These are phyloP conservation scores for Erythrocebus patas DNA, from an alignment of 2,113 vertebrate species.

Conservation along the genomic window DNA sequence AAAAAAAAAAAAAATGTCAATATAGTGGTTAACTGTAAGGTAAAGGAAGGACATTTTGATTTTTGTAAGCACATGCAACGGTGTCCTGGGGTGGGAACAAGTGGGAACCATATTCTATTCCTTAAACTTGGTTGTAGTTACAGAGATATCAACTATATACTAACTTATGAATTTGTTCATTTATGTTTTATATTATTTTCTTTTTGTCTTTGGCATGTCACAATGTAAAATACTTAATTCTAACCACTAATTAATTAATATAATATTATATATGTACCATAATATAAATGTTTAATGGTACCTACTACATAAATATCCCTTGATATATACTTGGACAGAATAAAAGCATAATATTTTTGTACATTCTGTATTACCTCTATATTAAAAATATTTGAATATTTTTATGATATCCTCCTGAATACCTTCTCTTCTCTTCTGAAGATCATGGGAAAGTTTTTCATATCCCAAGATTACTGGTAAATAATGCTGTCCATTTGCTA, in stretches of 20 bases:
- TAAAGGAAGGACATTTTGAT: neutral
- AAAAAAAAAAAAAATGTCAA: too few species aligned
- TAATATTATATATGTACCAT: neutral
- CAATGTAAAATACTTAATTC: neutral
- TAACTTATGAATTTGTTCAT: neutral
- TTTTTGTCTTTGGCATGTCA: neutral
- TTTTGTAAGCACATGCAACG: neutral
- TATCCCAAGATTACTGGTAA: too few species aligned
- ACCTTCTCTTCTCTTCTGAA: neutral
- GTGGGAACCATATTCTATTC: neutral
- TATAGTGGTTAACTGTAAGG: neutral
- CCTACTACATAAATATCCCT: neutral
- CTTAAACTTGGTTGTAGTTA: neutral
- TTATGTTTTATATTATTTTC: neutral
- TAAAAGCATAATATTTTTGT: neutral
- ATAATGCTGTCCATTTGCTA: too few species aligned
- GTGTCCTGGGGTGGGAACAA: too few species aligned
- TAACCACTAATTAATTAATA: neutral
- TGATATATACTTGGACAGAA: neutral
- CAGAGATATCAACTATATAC: neutral
- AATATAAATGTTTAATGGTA: too few species aligned
- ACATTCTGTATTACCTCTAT: neutral
- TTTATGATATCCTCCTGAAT: neutral
- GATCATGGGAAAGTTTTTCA: too few species aligned
- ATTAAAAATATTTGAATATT: neutral